phyloP scores from a whole-genome alignment of 1,140 invertebrate species.

The Zelostemma sp. region DNA sequence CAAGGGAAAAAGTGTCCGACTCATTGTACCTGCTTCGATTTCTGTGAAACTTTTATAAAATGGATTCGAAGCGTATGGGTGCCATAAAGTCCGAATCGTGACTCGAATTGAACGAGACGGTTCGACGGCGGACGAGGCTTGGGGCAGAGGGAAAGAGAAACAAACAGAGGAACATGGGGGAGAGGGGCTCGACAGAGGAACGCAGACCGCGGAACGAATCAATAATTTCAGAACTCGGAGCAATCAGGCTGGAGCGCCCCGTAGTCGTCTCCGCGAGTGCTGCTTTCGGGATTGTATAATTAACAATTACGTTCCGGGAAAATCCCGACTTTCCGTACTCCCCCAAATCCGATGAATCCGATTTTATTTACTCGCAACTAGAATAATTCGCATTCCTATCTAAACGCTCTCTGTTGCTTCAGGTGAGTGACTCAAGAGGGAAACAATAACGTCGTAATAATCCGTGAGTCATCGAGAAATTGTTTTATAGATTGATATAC shows the following conservation, averaged over 20 bases:
- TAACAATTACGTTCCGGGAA: neutral
- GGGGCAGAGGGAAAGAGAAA: conserved; percentile 15
- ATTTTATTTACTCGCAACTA: no score
- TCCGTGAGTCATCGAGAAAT: neutral
- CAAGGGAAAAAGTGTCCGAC: conserved; percentile 1
- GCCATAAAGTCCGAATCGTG: conserved; percentile 33
- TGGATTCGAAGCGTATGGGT: conserved; percentile 37
- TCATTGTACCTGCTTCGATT: conserved; percentile 15
- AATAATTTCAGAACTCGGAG: conserved; percentile 35
- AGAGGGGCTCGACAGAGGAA: conserved; percentile 11
- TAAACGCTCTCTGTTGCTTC: no score
- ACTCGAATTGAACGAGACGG: conserved; percentile 17
- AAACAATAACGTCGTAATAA: neutral
- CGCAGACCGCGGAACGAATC: conserved; percentile 32
- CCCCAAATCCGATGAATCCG: no score
- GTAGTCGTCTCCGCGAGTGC: neutral
- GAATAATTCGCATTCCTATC: no score
- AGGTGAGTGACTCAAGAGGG: neutral
- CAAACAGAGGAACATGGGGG: conserved; percentile 6
- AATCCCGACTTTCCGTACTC: neutral
- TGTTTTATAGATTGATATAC: conserved; percentile 1
- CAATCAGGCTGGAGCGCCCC: conserved; percentile 11
- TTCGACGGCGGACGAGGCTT: conserved; percentile 5
- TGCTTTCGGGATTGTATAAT: conserved; percentile 4
- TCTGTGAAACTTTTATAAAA: conserved; percentile 30